Conservation (phyloP, 2,888 invertebrate species). For the Netelia melanura region DNA sequence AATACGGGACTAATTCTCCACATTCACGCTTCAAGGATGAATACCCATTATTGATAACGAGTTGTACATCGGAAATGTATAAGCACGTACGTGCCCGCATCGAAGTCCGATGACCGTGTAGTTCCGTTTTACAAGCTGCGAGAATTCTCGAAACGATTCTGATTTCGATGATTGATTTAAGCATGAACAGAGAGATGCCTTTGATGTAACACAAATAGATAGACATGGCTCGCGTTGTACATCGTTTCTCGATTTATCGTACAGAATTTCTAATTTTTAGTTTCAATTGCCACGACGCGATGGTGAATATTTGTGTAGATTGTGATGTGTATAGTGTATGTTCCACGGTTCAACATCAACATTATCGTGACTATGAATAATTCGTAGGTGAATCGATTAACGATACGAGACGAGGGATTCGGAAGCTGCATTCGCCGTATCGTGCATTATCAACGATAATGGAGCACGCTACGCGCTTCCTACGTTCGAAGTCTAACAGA, state of each 20-base stretch:
- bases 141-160: constrained; percentile 58
- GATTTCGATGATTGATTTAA: constrained; percentile 29
- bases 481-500: not conserved
- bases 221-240: constrained; percentile 38
- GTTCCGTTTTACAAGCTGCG: constrained; percentile 52
- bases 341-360: not conserved
- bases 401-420: constrained; percentile 5
- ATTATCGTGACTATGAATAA: constrained; percentile 28
- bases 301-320: too few species aligned
- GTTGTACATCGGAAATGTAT: too few species aligned
- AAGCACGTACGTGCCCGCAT: constrained; percentile 32
- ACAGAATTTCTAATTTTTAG: not conserved
- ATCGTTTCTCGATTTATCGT: constrained; percentile 10
- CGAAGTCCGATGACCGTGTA: constrained; percentile 24
- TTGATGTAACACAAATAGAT: constrained; percentile 66
- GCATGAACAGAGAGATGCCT: constrained; percentile 62
- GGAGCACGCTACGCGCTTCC: too few species aligned
- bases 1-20: too few species aligned
- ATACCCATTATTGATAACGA: too few species aligned
- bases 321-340: too few species aligned
- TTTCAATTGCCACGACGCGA: too few species aligned
- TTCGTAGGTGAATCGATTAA: constrained; percentile 2
- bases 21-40: too few species aligned
- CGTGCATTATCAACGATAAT: constrained; percentile 15
- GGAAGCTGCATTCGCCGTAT: constrained; percentile 5